These are phyloP conservation scores for Osmerus eperlanus DNA, from an alignment of 2,113 vertebrate genomes.

Conservation along the genomic window DNA sequence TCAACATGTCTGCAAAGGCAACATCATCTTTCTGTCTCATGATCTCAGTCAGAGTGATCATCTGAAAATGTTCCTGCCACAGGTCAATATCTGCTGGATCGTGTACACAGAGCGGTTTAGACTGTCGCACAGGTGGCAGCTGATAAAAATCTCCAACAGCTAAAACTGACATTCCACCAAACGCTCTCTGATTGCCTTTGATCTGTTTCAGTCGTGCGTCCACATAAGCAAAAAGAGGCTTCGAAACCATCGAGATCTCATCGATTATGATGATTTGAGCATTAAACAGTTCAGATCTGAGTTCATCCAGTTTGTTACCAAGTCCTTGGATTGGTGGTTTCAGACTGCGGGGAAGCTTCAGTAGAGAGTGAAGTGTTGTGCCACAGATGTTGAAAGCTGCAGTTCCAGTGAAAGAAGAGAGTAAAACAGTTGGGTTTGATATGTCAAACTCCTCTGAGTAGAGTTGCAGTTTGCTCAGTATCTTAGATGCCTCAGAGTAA, in stretches of 20 bases:
- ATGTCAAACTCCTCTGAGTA: conserved; percentile 25
- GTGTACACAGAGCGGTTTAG: too few species aligned
- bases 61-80: conserved; percentile 26
- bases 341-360: conserved; percentile 8
- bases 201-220: conserved; percentile 31
- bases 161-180: conserved; percentile 18
- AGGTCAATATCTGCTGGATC: too few species aligned
- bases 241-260: conserved; percentile 41
- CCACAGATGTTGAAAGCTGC: conserved; percentile 21
- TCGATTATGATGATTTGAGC: conserved; percentile 34
- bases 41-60: conserved; percentile 39
- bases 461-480: conserved; percentile 11
- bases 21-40: conserved; percentile 47
- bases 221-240: conserved; percentile 35
- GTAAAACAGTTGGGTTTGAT: conserved; percentile 22
- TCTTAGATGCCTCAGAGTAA: conserved; percentile 24
- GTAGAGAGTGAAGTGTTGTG: conserved; percentile 15
- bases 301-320: conserved; percentile 28
- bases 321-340: conserved; percentile 35
- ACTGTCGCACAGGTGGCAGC: too few species aligned
- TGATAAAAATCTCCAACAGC: too few species aligned
- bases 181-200: conserved; percentile 32
- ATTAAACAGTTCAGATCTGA: conserved; percentile 23
- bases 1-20: too few species aligned
- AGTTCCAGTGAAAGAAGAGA: conserved; percentile 7